Conservation (phyloP, 2,888 invertebrate species). For the Aleiodes leptofemur region DNA sequence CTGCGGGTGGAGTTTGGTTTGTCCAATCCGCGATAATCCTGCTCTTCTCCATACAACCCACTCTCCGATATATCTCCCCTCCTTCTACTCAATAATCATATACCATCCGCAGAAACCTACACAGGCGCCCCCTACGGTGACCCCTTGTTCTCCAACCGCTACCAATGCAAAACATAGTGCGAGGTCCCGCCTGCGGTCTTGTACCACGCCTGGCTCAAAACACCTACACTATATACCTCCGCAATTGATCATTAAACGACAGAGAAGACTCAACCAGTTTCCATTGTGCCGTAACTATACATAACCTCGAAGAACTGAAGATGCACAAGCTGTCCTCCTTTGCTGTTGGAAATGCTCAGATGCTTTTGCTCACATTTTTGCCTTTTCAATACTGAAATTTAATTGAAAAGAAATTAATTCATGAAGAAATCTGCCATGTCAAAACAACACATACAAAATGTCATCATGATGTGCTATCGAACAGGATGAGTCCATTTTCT, state of each 20-base stretch:
- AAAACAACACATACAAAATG: too few species aligned
- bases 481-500: too few species aligned
- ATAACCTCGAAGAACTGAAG: too few species aligned
- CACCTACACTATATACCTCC: constrained; percentile 53
- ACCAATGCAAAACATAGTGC: constrained; percentile 38
- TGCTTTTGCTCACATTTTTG: too few species aligned
- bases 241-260: constrained; percentile 17
- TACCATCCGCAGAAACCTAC: constrained; percentile 37
- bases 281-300: not conserved
- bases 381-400: not conserved
- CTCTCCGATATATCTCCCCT: constrained; percentile 41
- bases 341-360: too few species aligned
- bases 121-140: constrained; percentile 41
- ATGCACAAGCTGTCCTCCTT: too few species aligned
- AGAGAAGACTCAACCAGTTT: not conserved
- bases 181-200: constrained; percentile 52
- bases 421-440: not conserved
- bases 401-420: not conserved
- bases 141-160: constrained; percentile 45
- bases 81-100: constrained; percentile 35
- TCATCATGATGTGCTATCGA: too few species aligned
- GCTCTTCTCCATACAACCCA: constrained; percentile 52
- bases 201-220: constrained; percentile 58
- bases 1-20: constrained; percentile 72
- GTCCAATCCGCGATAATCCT: constrained; percentile 72